These are phyloP conservation scores for Lontra canadensis DNA, from an alignment of 2,113 vertebrate genomes.

Conservation along the genomic window DNA sequence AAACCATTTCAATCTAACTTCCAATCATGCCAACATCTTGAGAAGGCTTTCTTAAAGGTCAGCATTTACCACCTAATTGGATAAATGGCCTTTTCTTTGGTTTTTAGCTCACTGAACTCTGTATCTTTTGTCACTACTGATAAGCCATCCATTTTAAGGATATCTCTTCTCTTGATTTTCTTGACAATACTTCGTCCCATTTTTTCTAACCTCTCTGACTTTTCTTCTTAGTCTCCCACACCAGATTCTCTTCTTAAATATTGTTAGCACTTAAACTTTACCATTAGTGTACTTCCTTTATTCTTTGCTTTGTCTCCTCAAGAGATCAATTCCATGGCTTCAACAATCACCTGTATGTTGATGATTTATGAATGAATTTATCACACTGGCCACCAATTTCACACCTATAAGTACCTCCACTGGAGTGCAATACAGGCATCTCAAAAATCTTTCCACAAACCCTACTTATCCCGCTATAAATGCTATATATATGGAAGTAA, in stretches of 20 bases:
- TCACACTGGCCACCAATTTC: background rate
- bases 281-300: background rate
- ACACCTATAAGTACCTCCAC: background rate
- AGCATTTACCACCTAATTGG: background rate
- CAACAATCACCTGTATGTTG: background rate
- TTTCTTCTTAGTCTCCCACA: background rate
- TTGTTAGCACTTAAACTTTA: background rate
- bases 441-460: background rate
- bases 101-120: background rate
- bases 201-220: background rate
- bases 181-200: background rate
- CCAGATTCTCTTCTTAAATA: background rate
- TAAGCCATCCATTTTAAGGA: background rate
- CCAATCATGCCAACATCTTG: background rate
- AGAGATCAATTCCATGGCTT: background rate
- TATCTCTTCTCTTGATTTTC: background rate
- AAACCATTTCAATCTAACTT: background rate
- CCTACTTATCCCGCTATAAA: background rate
- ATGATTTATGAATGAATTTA: background rate
- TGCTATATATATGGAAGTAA: background rate
- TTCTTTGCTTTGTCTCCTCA: background rate
- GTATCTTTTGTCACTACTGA: background rate
- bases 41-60: constrained; percentile 39
- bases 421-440: background rate
- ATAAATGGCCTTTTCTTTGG: constrained; percentile 41